A percentile compares a stretch with the other conserved stretches of the same genome.
Conservation (phyloP, 1,140 invertebrate genomes). For the Chrysomallon squamiferum region DNA sequence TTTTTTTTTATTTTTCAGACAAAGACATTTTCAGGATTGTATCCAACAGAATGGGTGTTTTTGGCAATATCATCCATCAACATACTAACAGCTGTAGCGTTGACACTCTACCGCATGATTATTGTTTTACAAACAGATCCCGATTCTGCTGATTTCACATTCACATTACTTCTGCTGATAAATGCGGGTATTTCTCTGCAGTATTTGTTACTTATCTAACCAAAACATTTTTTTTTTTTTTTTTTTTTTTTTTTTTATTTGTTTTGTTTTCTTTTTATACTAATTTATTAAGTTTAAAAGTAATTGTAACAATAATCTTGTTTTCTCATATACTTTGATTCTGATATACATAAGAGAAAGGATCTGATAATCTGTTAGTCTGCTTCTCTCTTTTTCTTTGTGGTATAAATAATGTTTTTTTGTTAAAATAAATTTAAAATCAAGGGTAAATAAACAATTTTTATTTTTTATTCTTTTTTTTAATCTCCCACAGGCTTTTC, state of each 20-base stretch:
- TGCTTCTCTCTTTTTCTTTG: no score
- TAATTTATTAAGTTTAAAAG: neutral
- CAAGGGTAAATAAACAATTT: no score
- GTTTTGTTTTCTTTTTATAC: no score
- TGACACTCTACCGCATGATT: slow-evolving; percentile 46
- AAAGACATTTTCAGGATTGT: slow-evolving; percentile 46
- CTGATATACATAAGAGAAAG: no score
- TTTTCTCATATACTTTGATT: no score
- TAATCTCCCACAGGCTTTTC: slow-evolving; percentile 41
- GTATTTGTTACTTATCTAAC: neutral
- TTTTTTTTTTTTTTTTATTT: no score
- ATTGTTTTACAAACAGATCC: slow-evolving; percentile 24
- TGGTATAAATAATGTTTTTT: no score
- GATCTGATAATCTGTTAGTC: no score
- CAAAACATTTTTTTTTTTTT: neutral
- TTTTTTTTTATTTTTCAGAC: slow-evolving; percentile 35
- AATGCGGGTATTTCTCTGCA: slow-evolving; percentile 45
- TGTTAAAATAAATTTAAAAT: no score
- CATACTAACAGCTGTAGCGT: slow-evolving; percentile 41
- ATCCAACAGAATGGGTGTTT: slow-evolving; percentile 43
- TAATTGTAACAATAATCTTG: neutral
- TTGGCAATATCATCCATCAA: slow-evolving; percentile 41
- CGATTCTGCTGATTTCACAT: slow-evolving; percentile 46
- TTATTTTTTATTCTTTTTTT: no score
- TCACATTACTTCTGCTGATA: slow-evolving; percentile 49